A percentile compares a stretch with the other conserved stretches of the same genome.
Conservation (phyloP, 92 coral and sea anemone genomes). For the Scolanthus callimorphus region DNA sequence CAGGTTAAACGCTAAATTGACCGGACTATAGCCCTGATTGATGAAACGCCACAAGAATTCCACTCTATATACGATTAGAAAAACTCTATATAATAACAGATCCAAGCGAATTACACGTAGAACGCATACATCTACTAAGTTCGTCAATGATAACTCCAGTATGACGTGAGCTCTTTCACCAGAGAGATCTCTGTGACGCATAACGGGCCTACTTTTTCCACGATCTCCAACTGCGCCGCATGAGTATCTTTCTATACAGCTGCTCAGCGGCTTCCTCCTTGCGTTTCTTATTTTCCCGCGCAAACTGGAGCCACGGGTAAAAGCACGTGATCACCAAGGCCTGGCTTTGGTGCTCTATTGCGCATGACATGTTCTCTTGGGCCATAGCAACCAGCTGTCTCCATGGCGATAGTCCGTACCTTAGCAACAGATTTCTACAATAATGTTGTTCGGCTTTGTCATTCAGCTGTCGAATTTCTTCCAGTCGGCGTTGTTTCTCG, state of each 20-base stretch:
- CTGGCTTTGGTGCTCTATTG: constrained; percentile 44
- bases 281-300: constrained; percentile 46
- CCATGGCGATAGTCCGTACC: constrained; percentile 91
- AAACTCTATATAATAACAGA: too few species aligned
- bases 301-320: constrained; percentile 69
- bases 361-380: constrained; percentile 61
- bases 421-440: constrained; percentile 49
- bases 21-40: too few species aligned
- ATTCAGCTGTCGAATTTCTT: constrained; percentile 55
- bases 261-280: constrained; percentile 71
- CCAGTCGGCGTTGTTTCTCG: constrained; percentile 87
- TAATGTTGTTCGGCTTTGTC: constrained; percentile 76
- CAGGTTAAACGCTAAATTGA: too few species aligned
- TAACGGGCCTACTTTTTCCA: constrained; percentile 66
- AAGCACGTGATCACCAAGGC: constrained; percentile 57
- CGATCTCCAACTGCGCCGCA: constrained; percentile 75
- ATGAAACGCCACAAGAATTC: too few species aligned
- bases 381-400: constrained; percentile 67
- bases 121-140: too few species aligned
- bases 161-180: too few species aligned
- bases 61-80: too few species aligned
- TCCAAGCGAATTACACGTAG: constrained; percentile 2
- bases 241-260: constrained; percentile 48
- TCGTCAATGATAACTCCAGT: too few species aligned
- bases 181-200: not conserved